A percentile compares a stretch with the other conserved stretches of the same genome.
phyloP scores from a whole-genome alignment of 1,140 invertebrate species.

The Drosophila virilis region DNA sequence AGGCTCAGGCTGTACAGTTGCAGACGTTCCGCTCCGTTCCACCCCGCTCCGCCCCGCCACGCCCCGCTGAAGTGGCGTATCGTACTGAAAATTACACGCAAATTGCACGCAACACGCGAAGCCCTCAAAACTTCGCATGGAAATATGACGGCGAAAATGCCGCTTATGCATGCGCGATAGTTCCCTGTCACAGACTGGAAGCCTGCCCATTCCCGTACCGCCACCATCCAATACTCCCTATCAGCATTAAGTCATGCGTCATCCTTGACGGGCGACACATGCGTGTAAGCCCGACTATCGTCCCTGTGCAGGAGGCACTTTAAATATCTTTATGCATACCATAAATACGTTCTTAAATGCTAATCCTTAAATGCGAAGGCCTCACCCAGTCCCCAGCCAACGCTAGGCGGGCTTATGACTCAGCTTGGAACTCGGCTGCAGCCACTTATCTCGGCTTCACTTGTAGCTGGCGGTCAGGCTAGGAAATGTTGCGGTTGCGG shows the following conservation, averaged over 20 bases:
- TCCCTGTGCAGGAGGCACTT: constrained; percentile 42
- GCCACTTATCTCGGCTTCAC: background rate
- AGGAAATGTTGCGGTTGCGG: constrained; percentile 40
- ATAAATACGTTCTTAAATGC: constrained; percentile 69
- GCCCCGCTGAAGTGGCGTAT: background rate
- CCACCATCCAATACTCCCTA: constrained; percentile 1
- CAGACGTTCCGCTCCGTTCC: constrained; percentile 6
- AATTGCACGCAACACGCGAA: constrained; percentile 81
- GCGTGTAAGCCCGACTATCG: constrained; percentile 50
- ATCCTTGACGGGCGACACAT: constrained; percentile 67
- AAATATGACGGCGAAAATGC: constrained; percentile 72
- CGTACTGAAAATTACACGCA: constrained; percentile 70
- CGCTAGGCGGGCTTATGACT: background rate
- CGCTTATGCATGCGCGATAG: constrained; percentile 73
- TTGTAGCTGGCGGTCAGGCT: constrained; percentile 7
- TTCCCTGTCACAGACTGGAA: constrained; percentile 55
- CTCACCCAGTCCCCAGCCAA: background rate
- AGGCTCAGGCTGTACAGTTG: constrained; percentile 40
- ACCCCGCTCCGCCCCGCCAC: background rate
- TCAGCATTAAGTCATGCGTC: constrained; percentile 72
- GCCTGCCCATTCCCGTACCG: background rate
- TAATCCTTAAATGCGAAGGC: constrained; percentile 55
- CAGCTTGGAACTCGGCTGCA: background rate
- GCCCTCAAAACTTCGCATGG: constrained; percentile 54
- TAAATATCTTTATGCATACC: constrained; percentile 70